A percentile compares a stretch with the other conserved stretches of the same genome.
phyloP scores from a whole-genome alignment of 2,113 vertebrate species.

The Nycticebus coucang region DNA sequence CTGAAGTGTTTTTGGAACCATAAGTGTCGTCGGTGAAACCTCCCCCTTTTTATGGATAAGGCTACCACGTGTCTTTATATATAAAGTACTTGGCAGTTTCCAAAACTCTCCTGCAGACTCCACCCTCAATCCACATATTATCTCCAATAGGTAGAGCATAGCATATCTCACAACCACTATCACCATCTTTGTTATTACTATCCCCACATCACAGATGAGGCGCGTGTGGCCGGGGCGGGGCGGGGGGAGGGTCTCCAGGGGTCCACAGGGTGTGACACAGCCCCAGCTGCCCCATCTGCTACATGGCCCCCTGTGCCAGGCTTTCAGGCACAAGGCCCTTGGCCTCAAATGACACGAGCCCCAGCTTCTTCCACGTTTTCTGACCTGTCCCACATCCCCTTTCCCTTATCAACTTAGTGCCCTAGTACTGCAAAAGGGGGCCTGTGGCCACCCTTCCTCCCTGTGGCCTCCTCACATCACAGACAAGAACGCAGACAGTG shows the following conservation, averaged over 20 bases:
- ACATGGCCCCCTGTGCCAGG: background rate
- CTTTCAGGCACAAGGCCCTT: background rate
- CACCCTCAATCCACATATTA: fast-evolving
- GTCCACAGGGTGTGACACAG: fast-evolving
- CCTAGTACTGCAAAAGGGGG: background rate
- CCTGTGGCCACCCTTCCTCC: background rate
- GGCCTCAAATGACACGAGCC: background rate
- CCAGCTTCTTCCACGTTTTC: background rate
- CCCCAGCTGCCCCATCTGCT: background rate
- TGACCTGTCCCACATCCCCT: fast-evolving
- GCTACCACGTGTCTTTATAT: background rate
- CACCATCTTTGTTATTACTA: background rate
- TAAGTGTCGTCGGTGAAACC: background rate
- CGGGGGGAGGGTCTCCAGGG: too few relatives aligned
- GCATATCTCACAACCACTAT: background rate
- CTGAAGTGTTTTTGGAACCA: background rate
- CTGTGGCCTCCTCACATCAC: background rate
- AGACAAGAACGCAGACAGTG: background rate
- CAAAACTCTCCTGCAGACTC: background rate
- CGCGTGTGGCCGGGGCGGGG: background rate
- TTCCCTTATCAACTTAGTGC: fast-evolving
- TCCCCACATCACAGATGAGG: background rate
- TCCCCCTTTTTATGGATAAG: fast-evolving
- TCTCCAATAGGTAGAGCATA: background rate
- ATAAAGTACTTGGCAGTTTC: background rate